Evolutionary conservation across 2,113 vertebrate genomes (phyloP), one percentile per base, ranked within the genome.

Genomic region (Pelobates fuscus): DNA sequence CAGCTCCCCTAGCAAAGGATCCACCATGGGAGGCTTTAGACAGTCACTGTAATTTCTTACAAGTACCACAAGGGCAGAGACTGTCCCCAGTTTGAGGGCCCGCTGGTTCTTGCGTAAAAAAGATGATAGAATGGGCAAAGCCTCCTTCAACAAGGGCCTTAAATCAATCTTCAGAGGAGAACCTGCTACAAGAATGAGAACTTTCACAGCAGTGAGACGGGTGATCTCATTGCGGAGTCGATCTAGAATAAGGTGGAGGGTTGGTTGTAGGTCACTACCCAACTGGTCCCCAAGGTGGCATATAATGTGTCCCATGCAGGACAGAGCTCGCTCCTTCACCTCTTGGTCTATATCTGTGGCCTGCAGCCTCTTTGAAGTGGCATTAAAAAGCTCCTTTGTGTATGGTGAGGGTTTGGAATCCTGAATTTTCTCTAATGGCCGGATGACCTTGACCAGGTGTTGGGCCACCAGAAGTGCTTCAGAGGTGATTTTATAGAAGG

Each of bases 341-440:
- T 98, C 95, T 86, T 98, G 96, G 85, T 98, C 96, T 0, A 98
- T 95, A 86, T 98, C 95, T 1, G 96, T 91, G 0, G 96, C 93
- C 61, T 94, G 93, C 73, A 98, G 89, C 57, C 94, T 87, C 73
- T 93, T 93, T 79, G 95, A 80, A 6, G 91, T 95, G 3, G 82
- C 88, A 0, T 83, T 49, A 24, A 95, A 95, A 67, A 98, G 78
- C 62, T 93, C 91, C 77, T 82, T 90, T 24, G 95, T 77, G 0
- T 93, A 95, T 0, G 93, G 92, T 57, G 90, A 91, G 0, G 91
- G 87, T 26, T 96, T 91, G 12, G 96, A 93, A 0, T 49, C 12
- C 30, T 73, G 78, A 2, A 82, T 57, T 61, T 84, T 85, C 25
- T 86, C 92, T 81, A 94, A 82, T 0, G 95, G 95, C 74, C 94